A percentile compares a stretch with the other conserved stretches of the same genome.
These are phyloP conservation scores for Erebia epiphron DNA, from an alignment of 2,888 invertebrate genomes.

Conservation along the genomic window DNA sequence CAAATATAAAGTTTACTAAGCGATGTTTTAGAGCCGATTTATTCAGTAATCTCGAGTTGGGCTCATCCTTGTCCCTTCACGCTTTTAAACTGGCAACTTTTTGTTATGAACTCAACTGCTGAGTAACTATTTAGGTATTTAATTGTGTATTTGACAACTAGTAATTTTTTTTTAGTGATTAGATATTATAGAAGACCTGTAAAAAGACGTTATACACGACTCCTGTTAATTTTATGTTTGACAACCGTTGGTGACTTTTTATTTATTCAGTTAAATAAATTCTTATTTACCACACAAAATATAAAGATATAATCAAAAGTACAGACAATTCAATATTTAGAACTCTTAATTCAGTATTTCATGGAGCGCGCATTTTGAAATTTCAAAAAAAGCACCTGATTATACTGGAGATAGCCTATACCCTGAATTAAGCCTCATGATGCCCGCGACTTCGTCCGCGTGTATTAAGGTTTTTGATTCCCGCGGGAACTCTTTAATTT, in stretches of 20 bases:
- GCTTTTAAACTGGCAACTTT: background rate
- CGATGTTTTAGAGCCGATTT: slow-evolving; percentile 32
- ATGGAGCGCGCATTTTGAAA: background rate
- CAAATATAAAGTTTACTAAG: slow-evolving; percentile 39
- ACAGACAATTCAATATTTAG: background rate
- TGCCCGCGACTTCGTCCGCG: too few species aligned
- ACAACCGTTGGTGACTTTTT: too few species aligned
- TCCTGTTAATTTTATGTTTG: too few species aligned
- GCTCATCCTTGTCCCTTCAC: slow-evolving; percentile 10
- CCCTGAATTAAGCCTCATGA: too few species aligned
- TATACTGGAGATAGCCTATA: too few species aligned
- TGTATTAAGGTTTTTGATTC: too few species aligned
- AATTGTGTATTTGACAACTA: background rate
- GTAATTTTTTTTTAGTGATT: too few species aligned
- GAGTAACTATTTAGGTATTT: background rate
- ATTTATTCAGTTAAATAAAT: too few species aligned
- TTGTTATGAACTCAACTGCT: background rate
- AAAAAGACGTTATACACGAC: too few species aligned
- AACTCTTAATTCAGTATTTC: background rate
- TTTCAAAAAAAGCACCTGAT: too few species aligned
- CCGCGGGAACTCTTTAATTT: too few species aligned
- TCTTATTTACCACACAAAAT: background rate
- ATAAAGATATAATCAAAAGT: background rate
- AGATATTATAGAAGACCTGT: too few species aligned
- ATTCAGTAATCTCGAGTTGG: slow-evolving; percentile 26